Evolutionary conservation across 2,113 vertebrate genomes (phyloP), one percentile per base, ranked within the genome.

Genomic region (Eclectus roratus): DNA sequence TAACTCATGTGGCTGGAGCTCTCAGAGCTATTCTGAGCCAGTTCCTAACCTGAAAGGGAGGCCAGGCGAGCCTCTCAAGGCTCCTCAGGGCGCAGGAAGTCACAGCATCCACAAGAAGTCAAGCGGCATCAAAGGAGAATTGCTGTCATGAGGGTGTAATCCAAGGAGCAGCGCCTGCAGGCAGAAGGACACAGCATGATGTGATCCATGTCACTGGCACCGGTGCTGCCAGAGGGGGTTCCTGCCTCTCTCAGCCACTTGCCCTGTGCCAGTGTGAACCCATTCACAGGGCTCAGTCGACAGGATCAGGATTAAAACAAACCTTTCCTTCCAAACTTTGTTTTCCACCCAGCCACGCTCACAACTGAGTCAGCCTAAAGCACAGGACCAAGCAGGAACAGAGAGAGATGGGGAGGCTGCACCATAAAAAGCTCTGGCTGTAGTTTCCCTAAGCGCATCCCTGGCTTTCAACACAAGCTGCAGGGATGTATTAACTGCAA

Each of bases 281-380:
- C 72, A 41, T 33, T 28, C 79, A 28, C 29, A 1, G 2, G 56
- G 43, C 44, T 50, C 8, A 0, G 5, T 41, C 56, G 78, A 13
- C 43, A 50, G 23, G 37, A 76, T 18, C 15, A 0, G 13, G 28
- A 71, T 60, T 79, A 19, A 84, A 55, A 73, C 3, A 2, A 73
- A 28, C 46, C 25, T 68, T 49, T 61, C 53, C 72, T 53, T 79
- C 50, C 79, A 23, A 41, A 47, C 12, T 35, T 53, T 17, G n/a
- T 20, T 60, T 0, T 1, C 55, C 37, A 43, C 25, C 24, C 47
- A 49, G 61, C 25, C 61, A 24, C 0, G 1, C 17, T 1, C 0
- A 47, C 33, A 49, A 13, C 69, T 28, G 1, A 0, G 7, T 31
- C 3, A 0, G 50, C 37, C n/a, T 24, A 19, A 88, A 66, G 60